A percentile compares a stretch with the other conserved stretches of the same genome.
These are phyloP conservation scores for Porites cylindrica DNA, from an alignment of 92 coral and sea anemone species.

Conservation along the genomic window DNA sequence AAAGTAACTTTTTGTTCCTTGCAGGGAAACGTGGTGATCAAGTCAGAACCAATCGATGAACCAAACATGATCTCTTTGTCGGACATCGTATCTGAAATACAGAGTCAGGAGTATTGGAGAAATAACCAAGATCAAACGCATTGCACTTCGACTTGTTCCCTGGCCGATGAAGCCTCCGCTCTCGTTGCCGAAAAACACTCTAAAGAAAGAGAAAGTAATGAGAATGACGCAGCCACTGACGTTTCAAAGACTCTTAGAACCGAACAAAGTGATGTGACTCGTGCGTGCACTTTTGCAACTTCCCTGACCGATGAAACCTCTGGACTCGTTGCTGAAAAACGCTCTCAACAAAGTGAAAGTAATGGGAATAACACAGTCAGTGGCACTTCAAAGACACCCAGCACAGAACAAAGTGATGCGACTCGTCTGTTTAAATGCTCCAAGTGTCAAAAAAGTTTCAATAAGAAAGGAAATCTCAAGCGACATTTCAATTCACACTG, in stretches of 20 bases:
- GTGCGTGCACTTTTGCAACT: not conserved
- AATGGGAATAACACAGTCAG: not conserved
- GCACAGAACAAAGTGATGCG: not conserved
- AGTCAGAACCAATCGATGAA: not conserved
- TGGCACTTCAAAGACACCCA: not conserved
- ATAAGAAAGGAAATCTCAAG: slow-evolving; percentile 7
- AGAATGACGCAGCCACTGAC: not conserved
- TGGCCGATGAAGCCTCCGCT: not conserved
- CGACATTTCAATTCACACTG: slow-evolving; percentile 14
- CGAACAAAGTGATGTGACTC: not conserved
- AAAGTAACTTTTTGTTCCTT: not conserved
- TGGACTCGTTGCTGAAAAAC: not conserved
- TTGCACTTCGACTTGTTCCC: not conserved
- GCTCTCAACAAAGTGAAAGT: not conserved
- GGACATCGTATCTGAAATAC: not conserved
- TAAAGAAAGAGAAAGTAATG: not conserved
- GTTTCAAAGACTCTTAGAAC: not conserved
- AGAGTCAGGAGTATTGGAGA: not conserved
- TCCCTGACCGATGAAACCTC: not conserved
- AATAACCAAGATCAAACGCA: not conserved
- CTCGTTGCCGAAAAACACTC: not conserved
- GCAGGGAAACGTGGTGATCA: not conserved
- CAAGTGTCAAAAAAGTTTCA: not conserved
- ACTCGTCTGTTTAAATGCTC: not conserved
- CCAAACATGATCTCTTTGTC: not conserved